These are phyloP conservation scores for Penaeus monodon DNA, from an alignment of 2,888 invertebrate species.

Conservation along the genomic window DNA sequence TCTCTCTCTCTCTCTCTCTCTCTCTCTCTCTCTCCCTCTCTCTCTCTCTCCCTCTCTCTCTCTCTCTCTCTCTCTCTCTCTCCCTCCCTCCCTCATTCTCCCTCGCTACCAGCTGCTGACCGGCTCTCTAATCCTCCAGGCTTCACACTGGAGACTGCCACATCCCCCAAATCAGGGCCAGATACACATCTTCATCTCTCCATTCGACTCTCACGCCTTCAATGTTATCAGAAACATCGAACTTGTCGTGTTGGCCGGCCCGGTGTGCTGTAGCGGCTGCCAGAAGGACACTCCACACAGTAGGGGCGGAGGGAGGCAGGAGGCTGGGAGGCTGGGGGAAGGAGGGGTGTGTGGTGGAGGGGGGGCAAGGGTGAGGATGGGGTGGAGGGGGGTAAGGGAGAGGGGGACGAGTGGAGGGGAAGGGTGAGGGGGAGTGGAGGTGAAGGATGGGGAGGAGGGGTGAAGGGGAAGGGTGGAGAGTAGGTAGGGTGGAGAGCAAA, in stretches of 20 bases:
- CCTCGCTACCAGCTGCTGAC: conserved; percentile 34
- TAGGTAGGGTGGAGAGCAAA: no score
- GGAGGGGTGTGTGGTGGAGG: neutral
- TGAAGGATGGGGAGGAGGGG: no score
- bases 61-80: conserved; percentile 6
- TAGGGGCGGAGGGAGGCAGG: neutral
- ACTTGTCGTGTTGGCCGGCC: conserved; percentile 43
- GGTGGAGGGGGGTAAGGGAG: no score
- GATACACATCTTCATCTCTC: conserved; percentile 59
- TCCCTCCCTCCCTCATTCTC: conserved; percentile 23
- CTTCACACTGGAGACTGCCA: conserved; percentile 59
- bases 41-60: conserved; percentile 7
- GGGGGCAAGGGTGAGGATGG: no score
- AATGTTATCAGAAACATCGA: conserved; percentile 54
- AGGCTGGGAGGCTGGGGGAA: neutral
- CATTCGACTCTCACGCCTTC: conserved; percentile 59
- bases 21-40: conserved; percentile 2
- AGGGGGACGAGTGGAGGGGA: no score
- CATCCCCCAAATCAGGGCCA: conserved; percentile 54
- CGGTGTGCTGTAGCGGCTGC: conserved; percentile 19
- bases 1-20: neutral
- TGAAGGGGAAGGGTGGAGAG: no score
- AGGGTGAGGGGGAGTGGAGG: no score
- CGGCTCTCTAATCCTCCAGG: conserved; percentile 53
- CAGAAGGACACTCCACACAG: conserved; percentile 14